Percentiles rank a stretch among this genome's conserved stretches.
Evolutionary conservation across 2,113 vertebrate genomes (phyloP).

Genomic region (Speoplatyrhinus poulsoni): DNA sequence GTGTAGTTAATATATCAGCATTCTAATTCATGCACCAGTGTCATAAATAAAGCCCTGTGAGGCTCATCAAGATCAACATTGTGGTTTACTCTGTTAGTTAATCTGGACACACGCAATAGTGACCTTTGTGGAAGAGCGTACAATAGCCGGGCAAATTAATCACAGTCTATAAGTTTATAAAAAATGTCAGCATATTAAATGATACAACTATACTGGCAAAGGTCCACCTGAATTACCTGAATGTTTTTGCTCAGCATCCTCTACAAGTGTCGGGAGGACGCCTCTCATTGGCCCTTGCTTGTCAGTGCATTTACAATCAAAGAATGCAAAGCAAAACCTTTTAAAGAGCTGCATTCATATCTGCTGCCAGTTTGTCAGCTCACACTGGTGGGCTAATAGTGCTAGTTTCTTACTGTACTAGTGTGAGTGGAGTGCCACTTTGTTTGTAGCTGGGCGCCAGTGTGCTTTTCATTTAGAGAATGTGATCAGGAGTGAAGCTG

Average conservation of each 20-base stretch:
- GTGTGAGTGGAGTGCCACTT: background rate
- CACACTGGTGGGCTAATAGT: slow-evolving; percentile 26
- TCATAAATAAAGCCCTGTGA: too few species aligned
- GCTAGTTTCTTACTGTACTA: slow-evolving; percentile 12
- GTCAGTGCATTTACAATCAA: slow-evolving; percentile 5
- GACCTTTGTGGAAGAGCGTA: too few species aligned
- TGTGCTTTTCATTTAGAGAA: slow-evolving; percentile 16
- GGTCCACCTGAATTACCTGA: too few species aligned
- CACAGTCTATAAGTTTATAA: too few species aligned
- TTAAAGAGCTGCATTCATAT: background rate
- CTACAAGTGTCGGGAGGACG: background rate
- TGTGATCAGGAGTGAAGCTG: slow-evolving; percentile 18
- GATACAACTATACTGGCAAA: too few species aligned
- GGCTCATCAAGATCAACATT: too few species aligned
- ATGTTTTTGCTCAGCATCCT: too few species aligned
- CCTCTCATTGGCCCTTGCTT: background rate
- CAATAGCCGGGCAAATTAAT: too few species aligned
- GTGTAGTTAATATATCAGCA: too few species aligned
- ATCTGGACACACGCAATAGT: too few species aligned
- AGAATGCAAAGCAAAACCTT: slow-evolving; percentile 6
- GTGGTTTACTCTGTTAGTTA: too few species aligned
- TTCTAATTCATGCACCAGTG: background rate
- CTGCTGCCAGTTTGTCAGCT: slow-evolving; percentile 7
- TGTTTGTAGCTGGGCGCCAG: slow-evolving; percentile 15
- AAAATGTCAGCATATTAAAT: too few species aligned